Evolutionary conservation across 2,888 invertebrate species (phyloP), one percentile per base, ranked within the genome.

Genomic region (Dasypolia templi): DNA sequence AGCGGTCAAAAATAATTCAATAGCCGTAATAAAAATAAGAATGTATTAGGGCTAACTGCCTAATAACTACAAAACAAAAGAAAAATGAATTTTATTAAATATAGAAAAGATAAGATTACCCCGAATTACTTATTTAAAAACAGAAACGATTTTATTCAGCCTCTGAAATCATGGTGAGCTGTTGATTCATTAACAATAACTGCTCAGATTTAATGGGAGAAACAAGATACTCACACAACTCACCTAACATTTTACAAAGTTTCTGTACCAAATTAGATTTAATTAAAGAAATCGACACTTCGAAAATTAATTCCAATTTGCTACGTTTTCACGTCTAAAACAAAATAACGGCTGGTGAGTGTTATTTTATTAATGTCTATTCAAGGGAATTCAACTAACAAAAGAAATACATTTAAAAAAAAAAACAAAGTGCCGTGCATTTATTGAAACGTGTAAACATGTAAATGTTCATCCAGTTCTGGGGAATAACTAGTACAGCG

Each of bases 211-310:
- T 26, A 35, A 9, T 26, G 9, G 5, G 3, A 26, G 68, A 64
- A 68, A 63, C 19, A 32, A n/a, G 42, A 67, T 61, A 42, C 51
- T 2, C 22, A 11, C 11, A 49, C 49, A 49, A 51, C n/a, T 17
- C 19, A 59, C 29, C 1, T 7, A 51, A 59, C 0, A 44, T 26
- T 64, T n/a, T 17, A 58, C 4, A 32, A 44, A 46, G 44, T 1
- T 44, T 42, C 17, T 14, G n/a, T 32, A 4, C 63, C 44, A 46
- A 68, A 68, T 46, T 64, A 35, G 9, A 44, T 68, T 44, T 63
- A 64, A 65, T 65, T 17, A 46, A n/a, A 26, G 26, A 63, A 44
- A n/a, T 62, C 3, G 17, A 44, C n/a, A 61, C 19, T 61, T 9
- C 9, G 39, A 26, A 39, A 39, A 0, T 14, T 12, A 12, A 22